Conservation (phyloP, 1,140 invertebrate genomes). For the Ceratina japonica region DNA sequence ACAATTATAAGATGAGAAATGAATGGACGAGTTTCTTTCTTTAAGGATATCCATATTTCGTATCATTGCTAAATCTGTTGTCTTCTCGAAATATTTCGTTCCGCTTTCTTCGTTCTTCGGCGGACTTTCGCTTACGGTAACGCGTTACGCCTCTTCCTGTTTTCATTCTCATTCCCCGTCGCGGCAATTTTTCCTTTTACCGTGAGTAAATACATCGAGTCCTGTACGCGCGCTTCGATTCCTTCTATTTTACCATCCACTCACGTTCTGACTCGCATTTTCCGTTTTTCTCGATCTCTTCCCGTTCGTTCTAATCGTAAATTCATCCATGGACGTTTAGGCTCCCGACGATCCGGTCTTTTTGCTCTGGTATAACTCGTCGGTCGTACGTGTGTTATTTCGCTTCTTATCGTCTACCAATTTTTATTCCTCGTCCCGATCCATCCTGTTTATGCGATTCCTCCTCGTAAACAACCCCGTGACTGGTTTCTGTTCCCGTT, state of each 20-base stretch:
- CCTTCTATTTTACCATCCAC: neutral
- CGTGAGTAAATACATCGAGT: neutral
- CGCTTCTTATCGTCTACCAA: neutral
- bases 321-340: constrained; percentile 1
- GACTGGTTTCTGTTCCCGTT: neutral
- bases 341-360: neutral
- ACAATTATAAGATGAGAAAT: too few species aligned
- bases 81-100: neutral
- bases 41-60: neutral
- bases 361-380: neutral
- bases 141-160: neutral
- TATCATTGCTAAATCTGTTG: neutral
- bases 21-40: too few species aligned
- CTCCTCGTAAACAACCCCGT: neutral
- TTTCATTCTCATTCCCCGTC: neutral
- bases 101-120: neutral
- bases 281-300: neutral
- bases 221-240: too few species aligned
- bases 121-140: neutral
- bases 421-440: neutral
- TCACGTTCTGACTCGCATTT: neutral
- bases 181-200: neutral
- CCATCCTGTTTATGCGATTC: constrained; percentile 20
- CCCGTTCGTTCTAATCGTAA: constrained; percentile 5
- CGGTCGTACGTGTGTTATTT: neutral